Evolutionary conservation across 1,140 invertebrate genomes (phyloP), one percentile per base, ranked within the genome.

Genomic region (Drosophila parabipectinata): DNA sequence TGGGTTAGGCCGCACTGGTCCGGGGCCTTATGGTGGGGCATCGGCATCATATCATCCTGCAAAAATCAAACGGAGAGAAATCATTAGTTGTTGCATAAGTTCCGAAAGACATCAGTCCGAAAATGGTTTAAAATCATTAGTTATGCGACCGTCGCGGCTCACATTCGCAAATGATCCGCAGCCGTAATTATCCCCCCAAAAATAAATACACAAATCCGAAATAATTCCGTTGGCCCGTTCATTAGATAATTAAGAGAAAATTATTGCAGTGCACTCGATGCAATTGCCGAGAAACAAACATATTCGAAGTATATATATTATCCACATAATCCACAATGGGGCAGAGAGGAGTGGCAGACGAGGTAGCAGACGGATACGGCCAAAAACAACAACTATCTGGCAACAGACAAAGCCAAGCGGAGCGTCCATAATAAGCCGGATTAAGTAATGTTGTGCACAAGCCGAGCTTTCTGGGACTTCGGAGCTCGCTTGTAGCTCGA

Each of bases 1-100:
- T 96, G 94, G 1, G 95, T 92, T 44, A 92, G 45, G 6, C 84
- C 89, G 37, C 91, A 90, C 63, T 90, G 87, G 44, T 90, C 89
- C 67, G 91, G 56, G 7, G 67, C 34, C 51, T 21, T 45, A 48
- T 77, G 77, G 44, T 62, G 75, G 32, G 58, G 77, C 62, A 73
- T 69, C 39, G 58, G 77, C 62, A 73, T 69, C 52, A 75, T 66
- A 12, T 87, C 78, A 87, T 87, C 82, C 82, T 87, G 82, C 51
- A 71, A 72, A 26, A 15, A 51, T 21, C 28, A 21, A 15, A 55
- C n/a, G 61, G 56, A 69, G 54, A 68, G 54, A 79, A 74, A 74
- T 79, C 63, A 6, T 28, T 7, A 28, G 66, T 2, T n/a, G 34
- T 76, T 76, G 53, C 61, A 75, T 69, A 53, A 44, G 37, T 41